Percentiles rank a stretch among this genome's conserved stretches.
phyloP scores from a whole-genome alignment of 2,888 invertebrate species.

The Acheta domesticus region DNA sequence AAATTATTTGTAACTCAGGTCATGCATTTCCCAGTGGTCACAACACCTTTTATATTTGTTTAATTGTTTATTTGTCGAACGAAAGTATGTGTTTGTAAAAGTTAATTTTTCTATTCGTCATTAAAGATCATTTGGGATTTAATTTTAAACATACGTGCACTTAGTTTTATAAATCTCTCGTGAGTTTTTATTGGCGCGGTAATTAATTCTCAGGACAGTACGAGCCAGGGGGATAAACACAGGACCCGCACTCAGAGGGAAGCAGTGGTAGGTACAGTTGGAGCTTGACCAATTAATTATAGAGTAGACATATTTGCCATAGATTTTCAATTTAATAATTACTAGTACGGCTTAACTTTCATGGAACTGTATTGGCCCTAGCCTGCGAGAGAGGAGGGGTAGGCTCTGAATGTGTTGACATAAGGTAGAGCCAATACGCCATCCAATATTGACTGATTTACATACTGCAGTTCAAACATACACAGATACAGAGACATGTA shows the following conservation, averaged over 20 bases:
- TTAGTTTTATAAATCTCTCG: constrained; percentile 4
- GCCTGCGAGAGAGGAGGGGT: not conserved
- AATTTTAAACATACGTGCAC: not conserved
- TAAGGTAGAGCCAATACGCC: constrained; percentile 21
- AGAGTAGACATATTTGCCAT: constrained; percentile 29
- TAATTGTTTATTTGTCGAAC: not conserved
- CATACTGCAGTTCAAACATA: constrained; percentile 20
- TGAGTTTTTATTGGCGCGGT: constrained; percentile 8
- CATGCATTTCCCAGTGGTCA: not conserved
- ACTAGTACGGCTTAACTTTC: constrained; percentile 25
- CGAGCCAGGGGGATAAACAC: not conserved
- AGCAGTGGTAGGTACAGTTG: constrained; percentile 18
- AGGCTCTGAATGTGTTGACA: constrained; percentile 21
- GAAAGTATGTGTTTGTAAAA: not conserved
- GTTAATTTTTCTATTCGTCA: not conserved
- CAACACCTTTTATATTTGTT: not conserved
- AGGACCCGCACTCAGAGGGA: not conserved
- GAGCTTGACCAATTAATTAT: constrained; percentile 29
- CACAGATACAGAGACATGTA: constrained; percentile 7
- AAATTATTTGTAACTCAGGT: too few relatives aligned
- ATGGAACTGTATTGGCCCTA: constrained; percentile 20
- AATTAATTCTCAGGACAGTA: not conserved
- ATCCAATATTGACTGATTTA: constrained; percentile 26
- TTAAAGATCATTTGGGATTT: not conserved
- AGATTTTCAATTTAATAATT: constrained; percentile 34